Percentiles rank a stretch among this genome's conserved stretches.
These are phyloP conservation scores for Streptopelia turtur DNA, from an alignment of 2,797 vertebrate genomes.

Conservation along the genomic window DNA sequence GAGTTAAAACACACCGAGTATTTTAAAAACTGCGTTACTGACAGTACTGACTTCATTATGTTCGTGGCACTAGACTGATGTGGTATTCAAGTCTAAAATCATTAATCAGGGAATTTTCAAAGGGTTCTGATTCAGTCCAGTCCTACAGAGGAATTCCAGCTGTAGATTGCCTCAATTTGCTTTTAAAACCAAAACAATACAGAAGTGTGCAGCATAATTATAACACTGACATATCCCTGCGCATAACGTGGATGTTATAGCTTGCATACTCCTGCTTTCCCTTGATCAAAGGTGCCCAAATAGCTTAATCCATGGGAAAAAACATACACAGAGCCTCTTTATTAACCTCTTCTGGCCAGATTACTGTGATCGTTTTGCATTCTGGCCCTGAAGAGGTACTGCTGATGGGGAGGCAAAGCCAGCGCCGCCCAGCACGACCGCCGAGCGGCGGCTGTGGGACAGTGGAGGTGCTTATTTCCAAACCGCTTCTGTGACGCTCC, in stretches of 20 bases:
- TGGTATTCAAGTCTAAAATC: neutral
- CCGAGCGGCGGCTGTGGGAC: neutral
- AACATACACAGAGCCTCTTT: constrained; percentile 15
- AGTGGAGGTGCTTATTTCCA: constrained; percentile 61
- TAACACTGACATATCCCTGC: neutral
- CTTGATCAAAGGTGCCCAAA: constrained; percentile 39
- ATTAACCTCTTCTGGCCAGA: constrained; percentile 58
- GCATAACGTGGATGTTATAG: neutral
- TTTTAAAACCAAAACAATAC: neutral
- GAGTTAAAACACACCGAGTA: neutral
- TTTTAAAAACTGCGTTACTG: neutral
- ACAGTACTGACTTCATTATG: neutral
- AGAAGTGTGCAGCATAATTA: neutral
- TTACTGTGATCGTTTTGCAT: constrained; percentile 68
- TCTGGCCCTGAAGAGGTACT: constrained; percentile 58
- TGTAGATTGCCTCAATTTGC: neutral
- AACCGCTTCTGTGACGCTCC: constrained; percentile 49
- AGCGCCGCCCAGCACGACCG: constrained; percentile 26
- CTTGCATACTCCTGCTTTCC: neutral
- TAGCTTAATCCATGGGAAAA: constrained; percentile 48
- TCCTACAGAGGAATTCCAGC: neutral
- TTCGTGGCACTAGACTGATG: neutral
- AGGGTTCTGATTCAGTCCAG: neutral
- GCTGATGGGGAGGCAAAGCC: constrained; percentile 46
- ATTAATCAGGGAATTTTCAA: neutral